Percentiles rank a stretch among this genome's conserved stretches.
phyloP scores from a whole-genome alignment of 2,113 vertebrate species.

The Aldabrachelys gigantea region DNA sequence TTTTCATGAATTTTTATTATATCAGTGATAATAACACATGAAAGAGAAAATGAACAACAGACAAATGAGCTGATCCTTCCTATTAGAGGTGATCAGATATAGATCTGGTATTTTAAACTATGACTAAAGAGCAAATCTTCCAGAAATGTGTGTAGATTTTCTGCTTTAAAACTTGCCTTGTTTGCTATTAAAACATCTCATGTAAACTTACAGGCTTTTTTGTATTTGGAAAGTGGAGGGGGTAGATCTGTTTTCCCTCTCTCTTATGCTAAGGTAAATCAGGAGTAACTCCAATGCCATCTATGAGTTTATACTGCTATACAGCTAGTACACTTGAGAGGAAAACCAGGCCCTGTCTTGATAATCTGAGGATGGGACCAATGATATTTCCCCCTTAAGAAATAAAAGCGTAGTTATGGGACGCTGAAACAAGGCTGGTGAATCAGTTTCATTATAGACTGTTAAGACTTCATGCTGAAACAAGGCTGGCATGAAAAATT shows the following conservation, averaged over 20 bases:
- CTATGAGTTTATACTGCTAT: neutral
- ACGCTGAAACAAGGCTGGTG: neutral
- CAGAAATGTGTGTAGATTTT: neutral
- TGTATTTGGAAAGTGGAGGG: neutral
- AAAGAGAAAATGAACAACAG: neutral
- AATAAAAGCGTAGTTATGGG: neutral
- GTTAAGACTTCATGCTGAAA: neutral
- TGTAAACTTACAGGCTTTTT: neutral
- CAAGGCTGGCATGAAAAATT: neutral
- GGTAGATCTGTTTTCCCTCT: neutral
- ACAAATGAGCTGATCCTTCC: neutral
- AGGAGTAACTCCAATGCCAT: neutral
- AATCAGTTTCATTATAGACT: no score
- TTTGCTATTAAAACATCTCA: neutral
- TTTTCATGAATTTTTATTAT: neutral
- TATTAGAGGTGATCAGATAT: fast-evolving
- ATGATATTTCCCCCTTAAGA: neutral
- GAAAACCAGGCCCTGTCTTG: neutral
- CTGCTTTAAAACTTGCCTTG: neutral
- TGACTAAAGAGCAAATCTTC: neutral
- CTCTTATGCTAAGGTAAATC: neutral
- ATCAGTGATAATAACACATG: neutral
- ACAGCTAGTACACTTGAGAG: neutral
- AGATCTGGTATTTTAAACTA: neutral
- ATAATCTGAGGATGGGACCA: neutral